phyloP scores from a whole-genome alignment of 1,140 invertebrate species.

The Lepidurus couesii region DNA sequence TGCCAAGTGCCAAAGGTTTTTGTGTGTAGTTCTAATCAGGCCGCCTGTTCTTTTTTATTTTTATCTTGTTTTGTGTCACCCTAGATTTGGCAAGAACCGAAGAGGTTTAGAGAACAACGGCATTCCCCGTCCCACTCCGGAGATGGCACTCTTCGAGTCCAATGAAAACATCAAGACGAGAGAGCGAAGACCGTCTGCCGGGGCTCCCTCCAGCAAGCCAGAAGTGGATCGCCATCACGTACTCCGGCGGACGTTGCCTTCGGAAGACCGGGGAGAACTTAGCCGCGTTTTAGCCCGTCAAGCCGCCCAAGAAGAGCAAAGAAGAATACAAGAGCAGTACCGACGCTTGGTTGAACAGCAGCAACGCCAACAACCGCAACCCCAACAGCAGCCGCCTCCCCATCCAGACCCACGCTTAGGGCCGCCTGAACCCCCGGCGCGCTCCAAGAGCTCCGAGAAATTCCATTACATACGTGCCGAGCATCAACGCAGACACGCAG shows the following conservation, averaged over 20 bases:
- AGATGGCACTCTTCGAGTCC: not conserved
- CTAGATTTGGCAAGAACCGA: slow-evolving; percentile 10
- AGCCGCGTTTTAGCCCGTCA: slow-evolving; percentile 29
- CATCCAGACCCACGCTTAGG: slow-evolving; percentile 26
- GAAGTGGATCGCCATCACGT: slow-evolving; percentile 33
- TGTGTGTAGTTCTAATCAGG: not conserved
- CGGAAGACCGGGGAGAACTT: slow-evolving; percentile 31
- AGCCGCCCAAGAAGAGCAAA: slow-evolving; percentile 42
- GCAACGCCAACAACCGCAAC: slow-evolving; percentile 38
- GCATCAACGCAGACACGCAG: slow-evolving; percentile 52
- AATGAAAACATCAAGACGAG: not conserved
- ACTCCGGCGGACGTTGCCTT: slow-evolving; percentile 32
- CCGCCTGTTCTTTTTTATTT: not conserved
- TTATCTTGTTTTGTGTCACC: not conserved
- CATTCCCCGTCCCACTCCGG: not conserved
- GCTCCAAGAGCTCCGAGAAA: slow-evolving; percentile 42
- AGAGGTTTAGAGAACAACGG: not conserved
- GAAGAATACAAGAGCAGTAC: slow-evolving; percentile 49
- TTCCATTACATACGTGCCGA: slow-evolving; percentile 51
- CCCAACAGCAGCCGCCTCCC: slow-evolving; percentile 38
- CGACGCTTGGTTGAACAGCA: slow-evolving; percentile 45
- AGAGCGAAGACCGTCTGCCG: not conserved
- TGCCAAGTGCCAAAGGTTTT: not conserved
- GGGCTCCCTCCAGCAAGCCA: slow-evolving; percentile 2
- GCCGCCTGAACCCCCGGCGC: slow-evolving; percentile 33